These are phyloP conservation scores for Nycteola revayana DNA, from an alignment of 2,888 invertebrate species.

Conservation along the genomic window DNA sequence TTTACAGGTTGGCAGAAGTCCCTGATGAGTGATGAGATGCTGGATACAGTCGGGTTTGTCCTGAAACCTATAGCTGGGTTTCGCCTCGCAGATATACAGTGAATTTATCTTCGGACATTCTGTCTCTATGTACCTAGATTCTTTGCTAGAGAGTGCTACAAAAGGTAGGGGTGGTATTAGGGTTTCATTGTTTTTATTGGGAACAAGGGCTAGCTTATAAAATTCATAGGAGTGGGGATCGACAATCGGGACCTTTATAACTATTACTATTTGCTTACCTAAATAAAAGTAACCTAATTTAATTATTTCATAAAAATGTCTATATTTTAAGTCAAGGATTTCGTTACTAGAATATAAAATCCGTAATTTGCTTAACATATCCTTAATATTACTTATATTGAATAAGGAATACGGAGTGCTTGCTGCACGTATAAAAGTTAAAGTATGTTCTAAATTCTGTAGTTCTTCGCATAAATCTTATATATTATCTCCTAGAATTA, in stretches of 20 bases:
- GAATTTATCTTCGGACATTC: conserved; percentile 17
- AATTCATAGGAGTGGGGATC: conserved; percentile 1
- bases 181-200: conserved; percentile 3
- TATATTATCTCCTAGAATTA: conserved; percentile 12
- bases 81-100: conserved; percentile 9
- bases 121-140: conserved; percentile 14
- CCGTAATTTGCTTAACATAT: conserved; percentile 12
- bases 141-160: background rate
- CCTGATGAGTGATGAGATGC: conserved; percentile 2
- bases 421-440: conserved; percentile 21
- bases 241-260: conserved; percentile 8
- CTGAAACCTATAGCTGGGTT: background rate
- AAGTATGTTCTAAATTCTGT: conserved; percentile 14
- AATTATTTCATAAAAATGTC: conserved; percentile 4
- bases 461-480: conserved; percentile 10
- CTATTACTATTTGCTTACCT: conserved; percentile 6
- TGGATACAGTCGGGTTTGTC: conserved; percentile 4
- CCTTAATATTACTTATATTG: conserved; percentile 7
- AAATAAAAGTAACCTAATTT: conserved; percentile 4
- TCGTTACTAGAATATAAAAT: conserved; percentile 4
- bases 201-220: conserved; percentile 6
- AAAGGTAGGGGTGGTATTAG: conserved; percentile 2
- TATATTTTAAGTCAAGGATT: conserved; percentile 3
- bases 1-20: conserved; percentile 1
- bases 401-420: conserved; percentile 18